Evolutionary conservation across 30 jellyfish, hydroid and myxozoan species (phyloP), one percentile per base, ranked within the genome.

Genomic region (Chrysaora quinquecirrha): DNA sequence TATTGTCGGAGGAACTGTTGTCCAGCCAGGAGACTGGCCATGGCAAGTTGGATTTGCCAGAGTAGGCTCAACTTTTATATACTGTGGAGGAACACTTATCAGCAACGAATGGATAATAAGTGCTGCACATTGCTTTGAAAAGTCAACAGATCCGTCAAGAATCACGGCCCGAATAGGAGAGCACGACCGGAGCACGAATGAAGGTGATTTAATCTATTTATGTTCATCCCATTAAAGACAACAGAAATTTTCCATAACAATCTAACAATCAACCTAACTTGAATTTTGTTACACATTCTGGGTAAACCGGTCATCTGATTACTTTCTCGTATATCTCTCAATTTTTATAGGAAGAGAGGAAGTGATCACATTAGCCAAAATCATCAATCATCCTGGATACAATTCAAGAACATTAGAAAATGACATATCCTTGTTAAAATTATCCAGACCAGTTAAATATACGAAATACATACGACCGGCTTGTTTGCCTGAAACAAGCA

Each of bases 1-100:
- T 20, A 80, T 80, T 33, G 90, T 80, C n/a, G 90, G 90, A 0
- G 90, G 90, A 48, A 48, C 27, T 6, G n/a, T 25, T 10, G 90
- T 80, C 20, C 76, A 47, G 33, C 90, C 84, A 9, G 90, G 90
- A 0, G 90, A 80, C 28, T 80, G 90, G 90, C 90, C 90, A 12
- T 80, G 90, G 90, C 90, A 80, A 52, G 90, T 80, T 33, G 90
- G 90, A 24, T 46, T 80, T 34, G 76, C 90, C 21, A 46, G 70
- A 1, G 22, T 2, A 31, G 84, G 90, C 19, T 80, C 90, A 30
- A 80, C 70, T 3, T 68, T 66, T 31, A 34, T 80, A 11, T 80
- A 47, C 29, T 80, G 90, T 80, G 90, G 90, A 65, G 90, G 90
- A 48, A 68, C 90, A 20, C 71, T 80, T 12, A 43, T 80, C 52